Percentiles rank a stretch among this genome's conserved stretches.
These are phyloP conservation scores for Staurois parvus DNA, from an alignment of 2,797 vertebrate genomes.

Conservation along the genomic window DNA sequence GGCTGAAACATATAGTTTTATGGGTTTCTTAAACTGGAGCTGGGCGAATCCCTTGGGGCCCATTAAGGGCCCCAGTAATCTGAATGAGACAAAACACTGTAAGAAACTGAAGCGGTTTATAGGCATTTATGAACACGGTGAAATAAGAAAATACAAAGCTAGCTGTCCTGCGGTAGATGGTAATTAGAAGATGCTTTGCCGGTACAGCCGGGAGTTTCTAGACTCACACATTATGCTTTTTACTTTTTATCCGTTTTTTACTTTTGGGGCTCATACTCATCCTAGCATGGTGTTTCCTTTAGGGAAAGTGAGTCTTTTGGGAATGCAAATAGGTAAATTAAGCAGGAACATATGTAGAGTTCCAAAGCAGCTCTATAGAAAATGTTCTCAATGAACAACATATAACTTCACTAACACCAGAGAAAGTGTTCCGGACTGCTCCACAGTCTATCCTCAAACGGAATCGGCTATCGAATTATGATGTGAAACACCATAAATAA, in stretches of 20 bases:
- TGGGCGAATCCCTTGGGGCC: not conserved
- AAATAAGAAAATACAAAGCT: constrained; percentile 32
- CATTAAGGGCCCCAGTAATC: constrained; percentile 14
- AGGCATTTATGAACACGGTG: constrained; percentile 34
- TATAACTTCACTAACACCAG: too few species aligned
- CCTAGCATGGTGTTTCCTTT: not conserved
- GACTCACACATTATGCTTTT: not conserved
- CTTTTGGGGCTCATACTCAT: not conserved
- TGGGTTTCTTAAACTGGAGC: constrained; percentile 12
- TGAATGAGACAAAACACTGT: constrained; percentile 18
- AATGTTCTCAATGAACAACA: too few species aligned
- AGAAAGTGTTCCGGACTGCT: too few species aligned
- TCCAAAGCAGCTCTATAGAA: not conserved
- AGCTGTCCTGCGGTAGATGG: constrained; percentile 1
- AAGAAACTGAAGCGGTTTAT: constrained; percentile 12
- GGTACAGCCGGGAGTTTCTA: not conserved
- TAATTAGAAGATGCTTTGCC: constrained; percentile 10
- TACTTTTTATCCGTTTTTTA: not conserved
- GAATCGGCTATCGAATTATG: too few species aligned
- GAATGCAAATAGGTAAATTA: not conserved
- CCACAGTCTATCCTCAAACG: too few species aligned
- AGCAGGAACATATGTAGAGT: not conserved
- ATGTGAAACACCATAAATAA: too few species aligned
- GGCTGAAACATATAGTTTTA: constrained; percentile 9
- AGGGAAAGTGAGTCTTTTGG: not conserved